phyloP scores from a whole-genome alignment of 2,113 vertebrate genomes.

The Paralichthys olivaceus region DNA sequence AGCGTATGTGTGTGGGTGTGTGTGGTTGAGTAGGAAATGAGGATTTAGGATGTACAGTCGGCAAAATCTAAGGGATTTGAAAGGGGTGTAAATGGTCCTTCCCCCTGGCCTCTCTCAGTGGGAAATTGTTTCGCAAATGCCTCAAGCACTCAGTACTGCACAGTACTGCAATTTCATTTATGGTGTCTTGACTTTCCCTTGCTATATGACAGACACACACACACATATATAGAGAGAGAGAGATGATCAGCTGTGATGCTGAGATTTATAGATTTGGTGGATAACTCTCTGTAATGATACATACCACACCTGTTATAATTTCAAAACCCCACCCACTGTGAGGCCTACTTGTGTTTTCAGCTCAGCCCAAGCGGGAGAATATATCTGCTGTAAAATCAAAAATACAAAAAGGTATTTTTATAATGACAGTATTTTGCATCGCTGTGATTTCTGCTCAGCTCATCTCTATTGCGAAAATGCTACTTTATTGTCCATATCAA shows the following conservation, averaged over 20 bases:
- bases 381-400: not conserved
- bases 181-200: constrained; percentile 27
- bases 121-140: constrained; percentile 33
- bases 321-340: constrained; percentile 12
- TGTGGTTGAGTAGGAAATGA: constrained; percentile 24
- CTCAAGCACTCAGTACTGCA: constrained; percentile 12
- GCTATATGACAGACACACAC: not conserved
- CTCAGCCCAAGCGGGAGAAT: not conserved
- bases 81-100: constrained; percentile 36
- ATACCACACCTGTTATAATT: constrained; percentile 23
- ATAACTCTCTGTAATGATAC: constrained; percentile 2
- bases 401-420: not conserved
- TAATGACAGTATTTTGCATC: constrained; percentile 21
- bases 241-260: no score
- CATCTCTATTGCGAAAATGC: constrained; percentile 23
- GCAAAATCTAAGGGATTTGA: constrained; percentile 51
- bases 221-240: no score
- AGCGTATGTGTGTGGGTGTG: not conserved
- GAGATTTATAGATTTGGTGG: no score
- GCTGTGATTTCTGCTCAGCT: constrained; percentile 11
- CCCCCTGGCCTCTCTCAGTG: constrained; percentile 40
- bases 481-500: constrained; percentile 35
- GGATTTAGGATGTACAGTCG: constrained; percentile 49
- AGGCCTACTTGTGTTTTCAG: constrained; percentile 3
- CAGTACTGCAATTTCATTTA: constrained; percentile 23